phyloP scores from a whole-genome alignment of 1,140 invertebrate genomes.

The Drosophila takahashii region DNA sequence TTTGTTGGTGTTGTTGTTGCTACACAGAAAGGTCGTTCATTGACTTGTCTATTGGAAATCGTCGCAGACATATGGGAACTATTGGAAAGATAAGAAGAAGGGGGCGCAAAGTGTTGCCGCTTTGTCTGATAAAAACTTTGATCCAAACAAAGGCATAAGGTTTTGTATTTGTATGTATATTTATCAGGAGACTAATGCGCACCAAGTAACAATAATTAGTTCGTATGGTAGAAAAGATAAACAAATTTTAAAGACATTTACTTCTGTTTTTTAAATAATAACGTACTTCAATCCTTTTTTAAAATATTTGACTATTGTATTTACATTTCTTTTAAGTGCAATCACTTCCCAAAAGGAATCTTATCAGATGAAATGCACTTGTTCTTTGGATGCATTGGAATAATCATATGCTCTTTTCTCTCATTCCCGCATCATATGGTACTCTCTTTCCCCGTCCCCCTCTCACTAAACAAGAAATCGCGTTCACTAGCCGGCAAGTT shows the following conservation, averaged over 20 bases:
- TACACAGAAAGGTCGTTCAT: conserved; percentile 72
- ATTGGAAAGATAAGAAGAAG: conserved; percentile 54
- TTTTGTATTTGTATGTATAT: background rate
- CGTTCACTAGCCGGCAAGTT: conserved; percentile 44
- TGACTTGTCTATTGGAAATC: conserved; percentile 55
- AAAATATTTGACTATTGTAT: no score
- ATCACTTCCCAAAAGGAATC: background rate
- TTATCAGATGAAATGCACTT: conserved; percentile 23
- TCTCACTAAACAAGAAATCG: background rate
- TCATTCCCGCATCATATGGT: conserved; percentile 29
- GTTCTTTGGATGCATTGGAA: conserved; percentile 3
- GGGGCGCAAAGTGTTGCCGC: background rate
- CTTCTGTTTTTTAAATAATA: background rate
- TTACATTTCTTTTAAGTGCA: background rate
- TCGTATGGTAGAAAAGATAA: no score
- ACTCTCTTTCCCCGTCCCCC: background rate
- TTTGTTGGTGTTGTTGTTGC: conserved; percentile 22
- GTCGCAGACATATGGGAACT: conserved; percentile 18
- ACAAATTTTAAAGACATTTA: no score
- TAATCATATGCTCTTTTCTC: conserved; percentile 11
- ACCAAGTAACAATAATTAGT: background rate
- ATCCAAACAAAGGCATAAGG: background rate
- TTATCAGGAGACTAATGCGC: background rate
- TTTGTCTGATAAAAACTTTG: conserved; percentile 13
- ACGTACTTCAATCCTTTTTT: no score